These are phyloP conservation scores for Paraescarpia echinospica DNA, from an alignment of 1,140 invertebrate species.

Conservation along the genomic window DNA sequence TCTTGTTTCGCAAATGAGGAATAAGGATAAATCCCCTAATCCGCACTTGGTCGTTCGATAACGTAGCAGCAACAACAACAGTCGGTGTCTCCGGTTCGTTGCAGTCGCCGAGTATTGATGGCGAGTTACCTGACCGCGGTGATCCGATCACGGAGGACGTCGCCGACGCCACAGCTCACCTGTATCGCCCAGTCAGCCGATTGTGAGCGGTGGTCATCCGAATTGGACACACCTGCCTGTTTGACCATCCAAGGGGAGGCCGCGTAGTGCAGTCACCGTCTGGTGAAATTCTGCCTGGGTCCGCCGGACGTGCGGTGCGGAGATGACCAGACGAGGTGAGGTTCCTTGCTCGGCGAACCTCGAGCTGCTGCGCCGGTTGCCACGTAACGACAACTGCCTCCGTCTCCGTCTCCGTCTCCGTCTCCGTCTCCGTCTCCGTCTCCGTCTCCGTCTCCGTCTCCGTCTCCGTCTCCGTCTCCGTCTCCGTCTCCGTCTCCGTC, in stretches of 20 bases:
- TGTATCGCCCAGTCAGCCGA: background rate
- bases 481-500: too few species aligned
- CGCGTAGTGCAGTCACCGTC: background rate
- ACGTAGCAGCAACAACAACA: background rate
- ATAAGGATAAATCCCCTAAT: background rate
- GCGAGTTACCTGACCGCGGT: background rate
- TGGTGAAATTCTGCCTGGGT: background rate
- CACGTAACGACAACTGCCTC: background rate
- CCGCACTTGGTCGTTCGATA: background rate
- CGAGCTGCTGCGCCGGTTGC: background rate
- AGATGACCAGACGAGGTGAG: background rate
- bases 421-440: too few species aligned
- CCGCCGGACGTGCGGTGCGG: background rate
- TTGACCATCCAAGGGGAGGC: background rate
- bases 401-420: too few species aligned
- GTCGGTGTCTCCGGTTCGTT: background rate
- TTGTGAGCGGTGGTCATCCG: background rate
- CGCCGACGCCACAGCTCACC: background rate
- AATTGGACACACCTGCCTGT: background rate
- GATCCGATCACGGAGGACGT: background rate
- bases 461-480: too few species aligned
- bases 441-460: too few species aligned
- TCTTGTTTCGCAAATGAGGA: background rate
- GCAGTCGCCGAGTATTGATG: background rate
- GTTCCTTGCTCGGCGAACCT: background rate